Conservation (phyloP, 23 tunicate genomes). For the Styela clava region DNA sequence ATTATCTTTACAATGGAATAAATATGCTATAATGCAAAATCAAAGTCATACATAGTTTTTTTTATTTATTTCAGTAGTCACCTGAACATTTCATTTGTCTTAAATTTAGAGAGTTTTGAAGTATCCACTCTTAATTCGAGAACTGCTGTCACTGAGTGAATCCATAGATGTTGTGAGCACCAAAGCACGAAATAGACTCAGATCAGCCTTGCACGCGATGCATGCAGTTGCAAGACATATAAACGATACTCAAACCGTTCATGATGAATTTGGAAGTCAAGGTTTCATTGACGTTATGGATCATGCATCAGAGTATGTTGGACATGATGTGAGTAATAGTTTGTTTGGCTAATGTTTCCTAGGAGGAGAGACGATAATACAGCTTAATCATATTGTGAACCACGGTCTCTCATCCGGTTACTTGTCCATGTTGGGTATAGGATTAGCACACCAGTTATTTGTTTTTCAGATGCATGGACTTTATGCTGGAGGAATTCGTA, state of each 20-base stretch:
- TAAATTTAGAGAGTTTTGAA: slow-evolving; percentile 24
- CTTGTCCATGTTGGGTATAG: too few species aligned
- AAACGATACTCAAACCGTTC: slow-evolving; percentile 27
- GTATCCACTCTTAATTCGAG: slow-evolving; percentile 30
- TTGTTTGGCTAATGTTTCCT: too few species aligned
- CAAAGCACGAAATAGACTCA: slow-evolving; percentile 8
- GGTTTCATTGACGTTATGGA: slow-evolving; percentile 27
- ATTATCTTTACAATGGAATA: too few species aligned
- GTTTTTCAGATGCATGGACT: too few species aligned
- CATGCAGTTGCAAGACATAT: slow-evolving; percentile 26
- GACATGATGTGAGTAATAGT: background rate
- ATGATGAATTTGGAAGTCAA: slow-evolving; percentile 24
- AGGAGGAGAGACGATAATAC: too few species aligned
- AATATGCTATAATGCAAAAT: too few species aligned
- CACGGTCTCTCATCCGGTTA: too few species aligned
- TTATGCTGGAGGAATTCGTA: background rate
- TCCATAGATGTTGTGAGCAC: slow-evolving; percentile 1
- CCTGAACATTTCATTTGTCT: too few species aligned
- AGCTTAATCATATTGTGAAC: too few species aligned
- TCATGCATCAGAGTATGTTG: background rate
- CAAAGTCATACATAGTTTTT: too few species aligned
- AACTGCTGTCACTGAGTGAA: slow-evolving; percentile 12
- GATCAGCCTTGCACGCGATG: slow-evolving; percentile 20
- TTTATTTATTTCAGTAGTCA: too few species aligned
- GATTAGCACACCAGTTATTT: too few species aligned